A percentile compares a stretch with the other conserved stretches of the same genome.
These are phyloP conservation scores for Petromus typicus DNA, from an alignment of 2,113 vertebrate species.

Conservation along the genomic window DNA sequence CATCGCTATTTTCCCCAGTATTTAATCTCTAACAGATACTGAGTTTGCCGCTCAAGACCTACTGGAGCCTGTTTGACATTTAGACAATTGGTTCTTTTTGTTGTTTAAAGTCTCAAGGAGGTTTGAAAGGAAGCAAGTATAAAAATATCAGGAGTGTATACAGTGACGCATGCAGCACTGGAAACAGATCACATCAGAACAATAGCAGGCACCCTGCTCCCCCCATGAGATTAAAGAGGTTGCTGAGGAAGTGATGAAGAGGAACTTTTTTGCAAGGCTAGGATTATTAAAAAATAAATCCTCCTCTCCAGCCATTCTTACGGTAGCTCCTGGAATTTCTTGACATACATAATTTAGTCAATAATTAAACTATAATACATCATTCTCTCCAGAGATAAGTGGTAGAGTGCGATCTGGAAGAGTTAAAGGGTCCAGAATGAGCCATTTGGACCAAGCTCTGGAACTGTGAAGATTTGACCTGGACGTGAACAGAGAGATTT, in stretches of 20 bases:
- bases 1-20: conserved; percentile 77
- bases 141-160: conserved; percentile 54
- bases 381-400: neutral
- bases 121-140: conserved; percentile 47
- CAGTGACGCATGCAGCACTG: neutral
- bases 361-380: conserved; percentile 5
- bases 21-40: conserved; percentile 80
- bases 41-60: conserved; percentile 58
- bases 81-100: conserved; percentile 35
- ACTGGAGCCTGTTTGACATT: conserved; percentile 78
- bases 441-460: neutral
- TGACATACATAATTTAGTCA: conserved; percentile 38
- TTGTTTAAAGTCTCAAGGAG: conserved; percentile 52
- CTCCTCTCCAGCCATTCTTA: neutral
- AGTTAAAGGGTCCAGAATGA: neutral
- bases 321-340: conserved; percentile 32
- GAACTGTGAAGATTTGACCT: neutral
- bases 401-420: neutral
- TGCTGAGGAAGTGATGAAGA: conserved; percentile 22
- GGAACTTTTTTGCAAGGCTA: neutral
- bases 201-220: conserved; percentile 1
- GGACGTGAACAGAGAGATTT: neutral
- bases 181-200: conserved; percentile 31
- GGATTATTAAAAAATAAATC: neutral
- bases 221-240: conserved; percentile 7